Base-by-base conservation (phyloP, 1,140 invertebrate genomes). In the Portunus trituberculatus region DNA sequence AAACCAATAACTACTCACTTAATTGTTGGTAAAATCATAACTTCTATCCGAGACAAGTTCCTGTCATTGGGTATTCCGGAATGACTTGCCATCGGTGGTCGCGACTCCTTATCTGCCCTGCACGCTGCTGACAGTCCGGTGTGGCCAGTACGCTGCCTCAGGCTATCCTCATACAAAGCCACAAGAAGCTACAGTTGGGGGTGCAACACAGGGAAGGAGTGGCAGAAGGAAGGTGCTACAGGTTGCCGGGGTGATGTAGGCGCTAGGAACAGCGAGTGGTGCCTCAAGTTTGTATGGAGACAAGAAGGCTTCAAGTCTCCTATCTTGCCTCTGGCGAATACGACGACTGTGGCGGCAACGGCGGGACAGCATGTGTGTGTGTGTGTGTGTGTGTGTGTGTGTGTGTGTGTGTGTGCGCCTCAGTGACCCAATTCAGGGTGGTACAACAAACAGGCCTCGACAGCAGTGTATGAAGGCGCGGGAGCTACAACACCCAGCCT, bases 351-450 rank as follows among this genome's bases (percentile, higher is more conserved):
- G 52, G 16, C 52, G 52, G 16, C 52, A 20, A 10, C 52, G 52
- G 16, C 52, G 52, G 16, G 52, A 20, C 52, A 59, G 52, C 16
- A 59, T 59, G 67, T 76, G 67, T 76, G 67, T 76, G 67, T 76
- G 67, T 76, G 67, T 76, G 67, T 76, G 67, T 76, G 67, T 76
- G 67, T 76, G 67, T 76, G 67, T 76, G 67, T 76, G 16, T 76
- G 67, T 76, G 67, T 76, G 67, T 76, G 67, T 76, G 67, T 76
- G 67, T 76, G 67, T 76, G 67, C n/a, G 67, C 20, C 12, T 20
- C 67, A 0, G 20, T 76, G 67, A 76, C 67, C 67, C n/a, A 76
- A 12, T 20, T 76, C 20, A 76, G 67, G n/a, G 67, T 8, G 67
- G 67, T 76, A 1, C 67, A 76, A 76, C 67, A 76, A 7, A n/a